Conservation (phyloP, 2,113 vertebrate genomes). For the Dipodomys spectabilis region DNA sequence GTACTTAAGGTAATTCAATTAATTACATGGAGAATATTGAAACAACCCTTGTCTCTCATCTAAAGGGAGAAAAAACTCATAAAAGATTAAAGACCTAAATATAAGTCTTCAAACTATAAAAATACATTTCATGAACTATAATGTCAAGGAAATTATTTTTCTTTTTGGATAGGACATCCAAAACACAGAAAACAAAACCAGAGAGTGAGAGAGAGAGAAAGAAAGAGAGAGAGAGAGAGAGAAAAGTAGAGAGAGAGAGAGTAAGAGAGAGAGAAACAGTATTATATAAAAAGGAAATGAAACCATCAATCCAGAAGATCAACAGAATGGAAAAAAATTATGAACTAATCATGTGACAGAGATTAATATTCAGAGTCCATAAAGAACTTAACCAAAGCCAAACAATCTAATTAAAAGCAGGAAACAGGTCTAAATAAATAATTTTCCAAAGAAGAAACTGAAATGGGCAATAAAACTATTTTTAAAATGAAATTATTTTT, state of each 20-base stretch:
- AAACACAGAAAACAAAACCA: background rate
- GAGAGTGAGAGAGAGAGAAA: no score
- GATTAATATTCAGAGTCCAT: background rate
- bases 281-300: background rate
- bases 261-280: background rate
- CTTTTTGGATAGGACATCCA: background rate
- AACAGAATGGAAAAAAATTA: background rate
- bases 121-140: background rate
- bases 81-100: background rate
- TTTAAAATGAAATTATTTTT: no score
- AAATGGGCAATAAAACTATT: background rate
- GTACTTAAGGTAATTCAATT: conserved; percentile 8
- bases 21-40: background rate
- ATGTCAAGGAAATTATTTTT: background rate
- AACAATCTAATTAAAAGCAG: conserved; percentile 7
- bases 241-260: no score
- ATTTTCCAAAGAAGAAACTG: conserved; percentile 4
- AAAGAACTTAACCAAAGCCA: background rate
- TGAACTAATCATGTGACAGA: background rate
- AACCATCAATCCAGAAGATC: background rate
- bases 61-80: background rate
- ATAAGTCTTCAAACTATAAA: background rate
- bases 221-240: no score
- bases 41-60: background rate
- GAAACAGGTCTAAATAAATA: background rate